phyloP scores from a whole-genome alignment of 2,888 invertebrate species.

The Scaptomyza flava region DNA sequence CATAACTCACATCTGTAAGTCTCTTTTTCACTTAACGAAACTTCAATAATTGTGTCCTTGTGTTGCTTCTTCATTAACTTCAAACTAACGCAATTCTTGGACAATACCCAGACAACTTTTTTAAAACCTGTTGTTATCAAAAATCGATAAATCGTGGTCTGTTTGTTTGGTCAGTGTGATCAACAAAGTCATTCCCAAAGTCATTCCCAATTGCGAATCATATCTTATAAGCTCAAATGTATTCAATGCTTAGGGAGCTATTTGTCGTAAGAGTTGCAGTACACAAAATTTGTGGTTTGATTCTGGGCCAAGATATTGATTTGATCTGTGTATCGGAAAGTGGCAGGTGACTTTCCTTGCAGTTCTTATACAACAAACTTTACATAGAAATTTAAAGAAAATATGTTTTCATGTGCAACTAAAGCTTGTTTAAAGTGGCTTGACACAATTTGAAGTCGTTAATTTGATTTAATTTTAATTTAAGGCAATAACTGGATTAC shows the following conservation, averaged over 20 bases:
- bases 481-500: constrained; percentile 17
- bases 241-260: background rate
- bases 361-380: background rate
- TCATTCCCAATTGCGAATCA: background rate
- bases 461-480: background rate
- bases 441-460: constrained; percentile 5
- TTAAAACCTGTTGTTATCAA: no score
- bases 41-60: background rate
- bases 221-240: background rate
- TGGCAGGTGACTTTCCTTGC: constrained; percentile 20
- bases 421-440: constrained; percentile 6
- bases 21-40: background rate
- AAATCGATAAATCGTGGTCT: no score
- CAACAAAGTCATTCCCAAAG: no score
- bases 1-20: no score
- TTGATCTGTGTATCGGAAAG: constrained; percentile 19
- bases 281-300: constrained; percentile 38
- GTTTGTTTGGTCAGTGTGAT: background rate
- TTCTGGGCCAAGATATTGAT: constrained; percentile 19
- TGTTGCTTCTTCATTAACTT: no score
- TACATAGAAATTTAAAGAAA: background rate
- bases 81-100: no score
- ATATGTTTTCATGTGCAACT: background rate
- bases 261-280: constrained; percentile 10
- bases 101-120: no score